These are phyloP conservation scores for Paracanthobrama guichenoti DNA, from an alignment of 2,113 vertebrate species.

Conservation along the genomic window DNA sequence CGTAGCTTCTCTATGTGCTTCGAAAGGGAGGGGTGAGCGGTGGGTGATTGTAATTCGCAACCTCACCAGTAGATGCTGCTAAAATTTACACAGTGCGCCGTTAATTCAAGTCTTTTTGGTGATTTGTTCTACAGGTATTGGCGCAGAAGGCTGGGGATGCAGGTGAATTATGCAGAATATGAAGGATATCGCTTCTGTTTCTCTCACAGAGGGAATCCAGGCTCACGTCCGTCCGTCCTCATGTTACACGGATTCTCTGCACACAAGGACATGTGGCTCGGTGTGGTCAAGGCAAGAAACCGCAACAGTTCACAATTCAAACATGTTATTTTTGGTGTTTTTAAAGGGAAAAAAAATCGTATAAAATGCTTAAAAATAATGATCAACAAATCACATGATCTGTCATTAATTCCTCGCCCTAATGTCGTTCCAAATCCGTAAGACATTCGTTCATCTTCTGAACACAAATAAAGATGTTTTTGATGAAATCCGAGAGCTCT, in stretches of 20 bases:
- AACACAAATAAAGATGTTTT: too few species aligned
- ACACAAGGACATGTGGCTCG: slow-evolving; percentile 66
- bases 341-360: not conserved
- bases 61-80: too few species aligned
- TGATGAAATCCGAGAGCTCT: too few species aligned
- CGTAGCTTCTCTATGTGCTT: too few species aligned
- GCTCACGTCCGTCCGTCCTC: slow-evolving; percentile 80
- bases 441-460: too few species aligned
- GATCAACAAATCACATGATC: not conserved
- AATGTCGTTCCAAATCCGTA: too few species aligned
- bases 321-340: not conserved
- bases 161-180: slow-evolving; percentile 73
- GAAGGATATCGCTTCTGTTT: slow-evolving; percentile 91
- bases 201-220: slow-evolving; percentile 81
- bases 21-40: too few species aligned
- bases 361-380: not conserved
- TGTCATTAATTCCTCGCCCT: too few species aligned
- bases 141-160: slow-evolving; percentile 84
- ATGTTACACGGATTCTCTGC: slow-evolving; percentile 94
- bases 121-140: slow-evolving; percentile 48
- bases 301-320: not conserved
- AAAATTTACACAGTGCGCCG: too few species aligned
- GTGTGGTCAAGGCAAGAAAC: slow-evolving; percentile 56
- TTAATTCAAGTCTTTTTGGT: not conserved
- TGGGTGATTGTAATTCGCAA: too few species aligned